phyloP scores from a whole-genome alignment of 2,888 invertebrate genomes.

The Sinelater perroti region DNA sequence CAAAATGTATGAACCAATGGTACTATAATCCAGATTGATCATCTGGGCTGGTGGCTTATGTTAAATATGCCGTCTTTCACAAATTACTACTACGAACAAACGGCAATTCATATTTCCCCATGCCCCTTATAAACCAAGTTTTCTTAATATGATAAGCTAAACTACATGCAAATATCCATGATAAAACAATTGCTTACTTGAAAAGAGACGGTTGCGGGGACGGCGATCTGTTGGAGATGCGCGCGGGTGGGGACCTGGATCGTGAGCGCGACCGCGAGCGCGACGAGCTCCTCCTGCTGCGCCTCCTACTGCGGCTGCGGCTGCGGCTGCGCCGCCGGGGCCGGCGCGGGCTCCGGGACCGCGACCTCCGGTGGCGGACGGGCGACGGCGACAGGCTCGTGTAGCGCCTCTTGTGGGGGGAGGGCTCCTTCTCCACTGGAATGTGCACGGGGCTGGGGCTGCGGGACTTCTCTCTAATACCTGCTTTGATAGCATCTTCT shows the following conservation, averaged over 20 bases:
- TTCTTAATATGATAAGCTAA: too few species aligned
- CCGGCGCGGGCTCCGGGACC: conserved; percentile 58
- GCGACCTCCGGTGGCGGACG: conserved; percentile 57
- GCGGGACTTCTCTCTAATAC: conserved; percentile 75
- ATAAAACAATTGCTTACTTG: conserved; percentile 14
- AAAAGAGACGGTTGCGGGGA: conserved; percentile 40
- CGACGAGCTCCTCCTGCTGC: conserved; percentile 54
- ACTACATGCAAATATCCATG: background rate
- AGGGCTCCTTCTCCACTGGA: conserved; percentile 75
- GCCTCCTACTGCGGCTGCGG: conserved; percentile 57
- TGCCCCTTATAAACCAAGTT: too few species aligned
- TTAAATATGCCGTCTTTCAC: too few species aligned
- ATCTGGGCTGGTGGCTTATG: too few species aligned
- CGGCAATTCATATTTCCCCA: too few species aligned
- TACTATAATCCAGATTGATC: too few species aligned
- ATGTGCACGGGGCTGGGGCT: conserved; percentile 81
- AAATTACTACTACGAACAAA: too few species aligned
- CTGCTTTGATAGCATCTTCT: conserved; percentile 81
- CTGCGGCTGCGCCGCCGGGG: conserved; percentile 53
- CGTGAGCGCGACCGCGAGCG: conserved; percentile 62
- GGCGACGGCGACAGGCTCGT: conserved; percentile 67
- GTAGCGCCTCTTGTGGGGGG: conserved; percentile 79
- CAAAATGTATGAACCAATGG: too few species aligned
- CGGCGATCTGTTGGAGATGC: conserved; percentile 48
- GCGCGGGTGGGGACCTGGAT: conserved; percentile 60